phyloP scores from a whole-genome alignment of 2,888 invertebrate genomes.

The Chymomyza fuscimana region DNA sequence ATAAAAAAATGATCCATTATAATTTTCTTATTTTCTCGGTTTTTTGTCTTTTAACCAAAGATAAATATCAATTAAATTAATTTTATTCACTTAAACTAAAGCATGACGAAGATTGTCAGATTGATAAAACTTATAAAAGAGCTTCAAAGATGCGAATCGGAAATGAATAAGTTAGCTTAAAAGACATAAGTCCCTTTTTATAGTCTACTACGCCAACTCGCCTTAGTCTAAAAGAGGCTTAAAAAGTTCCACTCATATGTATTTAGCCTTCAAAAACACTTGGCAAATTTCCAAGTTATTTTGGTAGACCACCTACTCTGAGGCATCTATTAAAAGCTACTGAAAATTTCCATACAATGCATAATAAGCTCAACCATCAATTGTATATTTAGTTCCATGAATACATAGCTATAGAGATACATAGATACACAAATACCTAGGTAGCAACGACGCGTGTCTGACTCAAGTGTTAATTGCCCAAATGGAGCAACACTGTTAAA shows the following conservation, averaged over 20 bases:
- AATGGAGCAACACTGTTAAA: conserved; percentile 29
- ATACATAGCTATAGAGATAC: background rate
- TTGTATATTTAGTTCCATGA: no score
- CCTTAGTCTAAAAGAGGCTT: background rate
- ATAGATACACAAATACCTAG: no score
- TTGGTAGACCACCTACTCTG: background rate
- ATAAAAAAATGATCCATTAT: no score
- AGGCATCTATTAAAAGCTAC: background rate
- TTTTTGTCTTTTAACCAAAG: no score
- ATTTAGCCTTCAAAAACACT: background rate
- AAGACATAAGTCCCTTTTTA: no score
- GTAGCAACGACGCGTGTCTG: conserved; percentile 17
- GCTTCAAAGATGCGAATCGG: no score
- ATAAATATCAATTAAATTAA: no score
- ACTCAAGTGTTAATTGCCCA: conserved; percentile 23
- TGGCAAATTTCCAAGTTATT: background rate
- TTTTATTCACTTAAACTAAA: no score
- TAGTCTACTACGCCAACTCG: background rate
- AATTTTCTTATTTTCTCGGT: no score
- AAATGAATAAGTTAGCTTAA: no score
- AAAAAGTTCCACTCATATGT: background rate
- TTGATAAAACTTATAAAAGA: no score
- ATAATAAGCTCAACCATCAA: background rate
- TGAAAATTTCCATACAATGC: background rate
- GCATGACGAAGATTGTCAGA: no score